Evolutionary conservation across 2,113 vertebrate species (phyloP), one percentile per base, ranked within the genome.

Genomic region (Eolophus roseicapilla): DNA sequence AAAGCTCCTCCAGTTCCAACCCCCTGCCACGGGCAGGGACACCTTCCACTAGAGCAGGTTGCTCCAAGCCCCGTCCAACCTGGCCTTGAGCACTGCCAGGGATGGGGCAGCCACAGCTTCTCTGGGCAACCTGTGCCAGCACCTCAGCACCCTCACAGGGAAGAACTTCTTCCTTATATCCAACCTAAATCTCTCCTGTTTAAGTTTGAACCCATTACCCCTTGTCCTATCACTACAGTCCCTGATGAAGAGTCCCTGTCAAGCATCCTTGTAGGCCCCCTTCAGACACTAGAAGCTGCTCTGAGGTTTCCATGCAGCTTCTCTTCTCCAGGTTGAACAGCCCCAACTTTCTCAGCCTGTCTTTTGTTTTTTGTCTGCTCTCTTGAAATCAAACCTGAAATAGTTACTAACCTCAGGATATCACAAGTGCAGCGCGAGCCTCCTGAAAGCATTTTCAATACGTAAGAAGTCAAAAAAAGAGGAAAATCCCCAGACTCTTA

Each of bases 331-430:
- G 33, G 33, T 9, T 59, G 57, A 35, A 59, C 33, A 59, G 21
- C 13, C 33, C 57, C 21, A 59, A 7, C 33, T 35, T 59, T 35
- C 57, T 59, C 57, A 59, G 57, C 33, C 57, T 59, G 21, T 59
- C 33, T 13, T 35, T n/a, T 23, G 55, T 35, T 59, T 35, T 59
- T 24, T 24, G 6, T 59, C 57, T 35, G 33, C 57, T 59, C n/a
- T 59, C 57, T 24, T 35, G 33, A 59, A 35, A n/a, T 59, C 57
- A 59, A 24, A 59, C 57, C 57, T 59, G 33, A 35, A 59, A 76
- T 94, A 88, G 90, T 93, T 92, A n/a, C 91, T 89, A 78, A 81
- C n/a, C 88, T 93, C 7, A 47, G 80, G 69, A 53, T 62, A 70
- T 62, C 59, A 90, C 43, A 82, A 88, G 85, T 90, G 43, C 35